These are phyloP conservation scores for Papilio helenus DNA, from an alignment of 1,140 invertebrate genomes.

Conservation along the genomic window DNA sequence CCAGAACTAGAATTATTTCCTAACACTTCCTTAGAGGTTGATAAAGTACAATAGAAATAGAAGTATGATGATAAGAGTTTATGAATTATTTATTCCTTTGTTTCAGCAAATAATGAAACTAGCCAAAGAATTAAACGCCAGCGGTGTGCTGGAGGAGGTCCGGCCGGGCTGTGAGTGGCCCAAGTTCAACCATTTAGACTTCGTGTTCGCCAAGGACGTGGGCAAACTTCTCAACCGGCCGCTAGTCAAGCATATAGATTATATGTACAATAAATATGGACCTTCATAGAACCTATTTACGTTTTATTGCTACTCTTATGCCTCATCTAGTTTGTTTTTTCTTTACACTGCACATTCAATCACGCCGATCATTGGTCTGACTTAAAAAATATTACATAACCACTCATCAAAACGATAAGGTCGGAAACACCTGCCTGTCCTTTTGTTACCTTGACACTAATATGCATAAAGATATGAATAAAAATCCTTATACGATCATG, in stretches of 20 bases:
- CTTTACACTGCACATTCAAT: background rate
- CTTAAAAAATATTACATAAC: background rate
- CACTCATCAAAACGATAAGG: background rate
- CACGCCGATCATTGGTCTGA: background rate
- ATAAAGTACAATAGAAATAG: background rate
- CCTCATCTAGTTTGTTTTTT: background rate
- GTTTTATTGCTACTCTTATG: constrained; percentile 38
- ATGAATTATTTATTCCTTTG: constrained; percentile 38
- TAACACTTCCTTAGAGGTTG: background rate
- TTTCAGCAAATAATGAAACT: constrained; percentile 69
- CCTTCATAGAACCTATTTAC: constrained; percentile 40
- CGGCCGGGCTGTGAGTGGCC: constrained; percentile 60
- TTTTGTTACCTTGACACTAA: background rate
- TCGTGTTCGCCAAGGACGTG: constrained; percentile 66
- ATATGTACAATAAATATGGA: constrained; percentile 70
- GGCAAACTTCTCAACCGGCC: constrained; percentile 63
- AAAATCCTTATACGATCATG: background rate
- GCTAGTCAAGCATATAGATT: constrained; percentile 54
- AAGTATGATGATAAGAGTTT: background rate
- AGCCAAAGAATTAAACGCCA: constrained; percentile 55
- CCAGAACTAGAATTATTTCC: background rate
- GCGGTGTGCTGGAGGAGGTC: constrained; percentile 58
- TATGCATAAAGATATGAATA: background rate
- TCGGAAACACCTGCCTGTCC: background rate
- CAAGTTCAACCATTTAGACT: constrained; percentile 75